Evolutionary conservation across 2,113 vertebrate species (phyloP).

Genomic region (Rynchops niger): DNA sequence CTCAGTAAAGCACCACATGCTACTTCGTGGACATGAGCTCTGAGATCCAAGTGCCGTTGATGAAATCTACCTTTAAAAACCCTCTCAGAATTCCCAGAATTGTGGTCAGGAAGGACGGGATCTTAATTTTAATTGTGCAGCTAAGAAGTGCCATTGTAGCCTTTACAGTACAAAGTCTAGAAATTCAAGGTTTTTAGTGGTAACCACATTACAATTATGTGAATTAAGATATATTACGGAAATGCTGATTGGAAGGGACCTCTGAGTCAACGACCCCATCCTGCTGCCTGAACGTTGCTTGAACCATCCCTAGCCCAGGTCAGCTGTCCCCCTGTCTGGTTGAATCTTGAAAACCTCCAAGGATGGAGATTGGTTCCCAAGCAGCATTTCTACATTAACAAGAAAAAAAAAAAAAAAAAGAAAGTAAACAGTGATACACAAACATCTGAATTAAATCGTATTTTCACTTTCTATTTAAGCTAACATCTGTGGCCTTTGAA

Average conservation of each 20-base stretch:
- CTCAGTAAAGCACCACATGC: neutral
- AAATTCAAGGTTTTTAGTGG: neutral
- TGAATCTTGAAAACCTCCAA: neutral
- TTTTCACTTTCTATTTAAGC: neutral
- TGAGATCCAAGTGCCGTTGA: neutral
- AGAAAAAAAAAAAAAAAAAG: neutral
- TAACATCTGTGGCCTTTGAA: neutral
- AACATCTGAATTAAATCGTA: rapidly evolving
- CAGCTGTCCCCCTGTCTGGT: neutral
- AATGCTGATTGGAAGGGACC: neutral
- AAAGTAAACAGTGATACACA: neutral
- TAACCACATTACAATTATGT: neutral
- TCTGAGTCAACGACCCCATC: neutral
- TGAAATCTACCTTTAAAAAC: neutral
- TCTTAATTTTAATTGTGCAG: neutral
- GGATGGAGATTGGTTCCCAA: neutral
- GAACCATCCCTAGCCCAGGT: neutral
- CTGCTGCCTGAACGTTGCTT: neutral
- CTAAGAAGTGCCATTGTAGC: rapidly evolving
- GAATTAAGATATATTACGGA: neutral
- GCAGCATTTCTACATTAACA: neutral
- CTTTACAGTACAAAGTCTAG: neutral
- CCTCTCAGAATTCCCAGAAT: neutral
- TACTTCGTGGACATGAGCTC: neutral
- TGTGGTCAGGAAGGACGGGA: neutral